Evolutionary conservation across 1,140 invertebrate genomes (phyloP).

Genomic region (Ceratosolen solmsi): DNA sequence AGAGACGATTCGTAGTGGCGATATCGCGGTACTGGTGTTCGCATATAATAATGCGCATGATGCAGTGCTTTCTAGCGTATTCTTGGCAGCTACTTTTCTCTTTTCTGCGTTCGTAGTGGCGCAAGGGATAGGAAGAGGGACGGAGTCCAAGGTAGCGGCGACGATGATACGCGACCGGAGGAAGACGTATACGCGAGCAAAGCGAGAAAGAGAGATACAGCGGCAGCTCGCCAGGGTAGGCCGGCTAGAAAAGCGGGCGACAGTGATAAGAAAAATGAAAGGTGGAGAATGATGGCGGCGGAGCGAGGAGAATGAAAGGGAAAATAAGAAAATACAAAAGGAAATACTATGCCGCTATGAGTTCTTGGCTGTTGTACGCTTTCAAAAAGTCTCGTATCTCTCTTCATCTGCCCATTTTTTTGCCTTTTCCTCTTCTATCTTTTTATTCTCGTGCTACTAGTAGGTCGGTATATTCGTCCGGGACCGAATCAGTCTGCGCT

Average conservation of each 20-base stretch:
- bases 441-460: background rate
- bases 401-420: conserved; percentile 43
- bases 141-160: background rate
- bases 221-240: conserved; percentile 16
- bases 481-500: conserved; percentile 48
- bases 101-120: conserved; percentile 17
- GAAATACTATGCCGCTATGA: conserved; percentile 46
- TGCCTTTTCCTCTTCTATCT: background rate
- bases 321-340: conserved; percentile 39
- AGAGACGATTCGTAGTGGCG: conserved; percentile 51
- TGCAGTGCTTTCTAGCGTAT: conserved; percentile 65
- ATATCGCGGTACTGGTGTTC: conserved; percentile 61
- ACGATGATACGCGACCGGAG: conserved; percentile 15
- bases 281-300: conserved; percentile 26
- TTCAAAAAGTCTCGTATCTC: conserved; percentile 47
- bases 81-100: conserved; percentile 66
- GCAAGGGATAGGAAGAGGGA: background rate
- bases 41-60: conserved; percentile 69
- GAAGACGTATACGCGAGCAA: conserved; percentile 27
- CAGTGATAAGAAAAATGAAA: conserved; percentile 50
- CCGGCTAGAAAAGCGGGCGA: conserved; percentile 20
- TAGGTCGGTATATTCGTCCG: conserved; percentile 60
- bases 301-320: conserved; percentile 7
- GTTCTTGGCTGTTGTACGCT: conserved; percentile 51
- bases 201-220: conserved; percentile 47